Evolutionary conservation across 1,140 invertebrate genomes (phyloP), one percentile per base, ranked within the genome.

Genomic region (Bombus vancouverensis): DNA sequence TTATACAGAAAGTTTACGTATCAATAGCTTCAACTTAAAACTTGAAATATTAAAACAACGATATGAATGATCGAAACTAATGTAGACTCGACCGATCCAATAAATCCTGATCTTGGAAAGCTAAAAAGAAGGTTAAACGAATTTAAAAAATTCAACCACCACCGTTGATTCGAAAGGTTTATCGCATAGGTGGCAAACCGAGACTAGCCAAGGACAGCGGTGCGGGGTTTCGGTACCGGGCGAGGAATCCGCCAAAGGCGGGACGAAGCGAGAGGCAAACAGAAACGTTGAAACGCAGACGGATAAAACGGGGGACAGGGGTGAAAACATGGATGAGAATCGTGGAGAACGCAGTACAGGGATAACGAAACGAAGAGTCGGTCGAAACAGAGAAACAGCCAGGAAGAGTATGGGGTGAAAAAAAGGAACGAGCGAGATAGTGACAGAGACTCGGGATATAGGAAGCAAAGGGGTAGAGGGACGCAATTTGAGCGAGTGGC

Each of bases 401-500:
- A 77, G 81, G 47, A n/a, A 70, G 71, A 89, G 79, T 75, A 71
- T 85, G 68, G 59, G 2, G 10, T 10, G 34, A n/a, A 65, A 34
- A 75, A 53, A 74, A 34, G 66, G 59, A 53, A 34, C 34, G 53
- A 76, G 13, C 12, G 57, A 34, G 74, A 76, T 13, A 18, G 53
- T 22, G 34, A 32, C 4, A 79, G 39, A 66, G 62, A 18, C 32
- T 53, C 5, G 66, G 68, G 62, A 37, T 44, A 68, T 37, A 70
- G 70, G 57, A 34, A 39, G 59, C 66, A 75, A 80, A 32, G 37
- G 28, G n/a, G 66, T 47, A n/a, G 62, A n/a, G 66, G 42, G 80
- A 68, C 87, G 92, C 86, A 93, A 93, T 93, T 94, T 93, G 91
- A 94, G 88, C 88, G 92, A 93, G 93, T 94, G 87, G 90, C 91